These are phyloP conservation scores for Mesaphorura yosii DNA, from an alignment of 1,140 invertebrate species.

Conservation along the genomic window DNA sequence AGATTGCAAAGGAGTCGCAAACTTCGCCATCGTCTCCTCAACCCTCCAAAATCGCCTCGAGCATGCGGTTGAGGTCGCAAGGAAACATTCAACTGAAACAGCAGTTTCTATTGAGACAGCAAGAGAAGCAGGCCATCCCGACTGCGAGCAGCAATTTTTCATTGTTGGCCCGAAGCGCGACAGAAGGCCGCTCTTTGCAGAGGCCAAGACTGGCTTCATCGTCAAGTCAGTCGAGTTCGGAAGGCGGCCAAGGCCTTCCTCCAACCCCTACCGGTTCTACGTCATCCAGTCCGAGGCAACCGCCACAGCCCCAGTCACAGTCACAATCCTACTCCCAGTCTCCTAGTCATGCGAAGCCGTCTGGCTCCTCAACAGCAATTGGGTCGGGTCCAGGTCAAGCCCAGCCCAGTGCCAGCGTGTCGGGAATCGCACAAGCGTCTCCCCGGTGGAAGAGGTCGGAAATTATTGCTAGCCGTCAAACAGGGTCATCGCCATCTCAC, in stretches of 20 bases:
- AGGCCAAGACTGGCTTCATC: background rate
- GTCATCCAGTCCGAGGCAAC: too few species aligned
- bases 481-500: background rate
- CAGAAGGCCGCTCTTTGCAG: background rate
- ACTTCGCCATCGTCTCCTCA: constrained; percentile 1
- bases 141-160: too few species aligned
- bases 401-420: background rate
- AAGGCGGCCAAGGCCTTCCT: too few species aligned
- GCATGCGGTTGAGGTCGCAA: constrained; percentile 23
- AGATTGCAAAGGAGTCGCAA: constrained; percentile 8
- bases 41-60: constrained; percentile 15
- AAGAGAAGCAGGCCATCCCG: constrained; percentile 5
- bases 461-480: constrained; percentile 26
- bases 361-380: background rate
- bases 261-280: too few species aligned
- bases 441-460: constrained; percentile 28
- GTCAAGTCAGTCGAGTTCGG: too few species aligned
- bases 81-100: constrained; percentile 25
- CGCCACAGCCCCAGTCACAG: too few species aligned
- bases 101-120: constrained; percentile 20
- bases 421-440: constrained; percentile 1
- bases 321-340: too few species aligned
- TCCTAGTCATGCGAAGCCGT: too few species aligned
- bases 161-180: too few species aligned
- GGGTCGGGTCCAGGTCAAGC: background rate